Percentiles rank a stretch among this genome's conserved stretches.
phyloP scores from a whole-genome alignment of 2,113 vertebrate species.

The Microcebus tavaratra region DNA sequence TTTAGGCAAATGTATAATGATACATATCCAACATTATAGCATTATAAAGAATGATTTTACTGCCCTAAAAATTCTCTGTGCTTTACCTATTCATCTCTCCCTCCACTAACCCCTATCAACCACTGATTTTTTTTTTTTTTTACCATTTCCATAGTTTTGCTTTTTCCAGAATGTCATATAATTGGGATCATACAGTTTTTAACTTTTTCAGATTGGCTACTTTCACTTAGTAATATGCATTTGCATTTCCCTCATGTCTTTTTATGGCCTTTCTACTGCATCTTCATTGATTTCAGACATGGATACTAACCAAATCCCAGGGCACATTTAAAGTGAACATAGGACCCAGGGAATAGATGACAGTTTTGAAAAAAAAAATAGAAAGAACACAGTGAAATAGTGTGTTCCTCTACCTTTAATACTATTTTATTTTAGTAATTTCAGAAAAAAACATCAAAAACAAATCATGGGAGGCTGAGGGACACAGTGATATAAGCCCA shows the following conservation, averaged over 20 bases:
- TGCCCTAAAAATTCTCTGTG: not conserved
- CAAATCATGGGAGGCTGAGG: not conserved
- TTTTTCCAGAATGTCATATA: not conserved
- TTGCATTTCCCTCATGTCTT: not conserved
- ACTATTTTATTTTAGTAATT: not conserved
- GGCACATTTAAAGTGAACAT: not conserved
- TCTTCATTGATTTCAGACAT: not conserved
- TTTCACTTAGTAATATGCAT: not conserved
- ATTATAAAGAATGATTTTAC: not conserved
- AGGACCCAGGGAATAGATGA: not conserved
- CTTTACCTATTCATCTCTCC: not conserved
- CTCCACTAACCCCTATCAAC: not conserved
- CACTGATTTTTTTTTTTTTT: not conserved
- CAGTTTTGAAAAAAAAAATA: not conserved
- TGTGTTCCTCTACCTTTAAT: not conserved
- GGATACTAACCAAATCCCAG: not conserved
- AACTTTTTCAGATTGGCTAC: not conserved
- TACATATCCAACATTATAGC: accelerated
- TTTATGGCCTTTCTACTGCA: not conserved
- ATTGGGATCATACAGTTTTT: not conserved
- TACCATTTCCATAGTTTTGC: not conserved
- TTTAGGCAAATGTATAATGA: not conserved
- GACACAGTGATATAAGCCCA: not conserved
- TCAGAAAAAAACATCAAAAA: not conserved
- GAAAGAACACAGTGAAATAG: not conserved